phyloP scores from a whole-genome alignment of 2,888 invertebrate genomes.

The Tetrapedia diversipes region DNA sequence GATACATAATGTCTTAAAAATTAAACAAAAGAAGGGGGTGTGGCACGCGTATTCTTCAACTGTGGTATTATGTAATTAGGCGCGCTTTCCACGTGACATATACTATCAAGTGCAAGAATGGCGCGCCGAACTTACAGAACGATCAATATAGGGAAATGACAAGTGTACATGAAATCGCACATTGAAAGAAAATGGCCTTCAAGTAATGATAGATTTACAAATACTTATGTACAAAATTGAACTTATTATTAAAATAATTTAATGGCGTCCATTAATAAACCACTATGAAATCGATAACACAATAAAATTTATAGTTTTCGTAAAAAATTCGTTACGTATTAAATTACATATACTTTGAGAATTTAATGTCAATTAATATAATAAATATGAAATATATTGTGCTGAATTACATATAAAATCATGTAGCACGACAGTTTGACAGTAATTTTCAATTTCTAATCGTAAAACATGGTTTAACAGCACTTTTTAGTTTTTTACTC shows the following conservation, averaged over 20 bases:
- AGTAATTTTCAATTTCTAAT: conserved; percentile 18
- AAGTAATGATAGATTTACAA: conserved; percentile 24
- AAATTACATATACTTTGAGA: background rate
- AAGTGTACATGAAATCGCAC: conserved; percentile 49
- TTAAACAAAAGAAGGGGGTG: conserved; percentile 69
- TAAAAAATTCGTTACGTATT: conserved; percentile 28
- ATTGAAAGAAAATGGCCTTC: conserved; percentile 49
- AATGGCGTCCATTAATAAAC: conserved; percentile 64
- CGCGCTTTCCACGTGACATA: conserved; percentile 76
- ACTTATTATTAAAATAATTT: conserved; percentile 35
- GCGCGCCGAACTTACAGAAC: conserved; percentile 63
- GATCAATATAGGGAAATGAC: conserved; percentile 68
- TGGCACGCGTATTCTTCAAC: conserved; percentile 68
- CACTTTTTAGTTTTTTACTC: conserved; percentile 8
- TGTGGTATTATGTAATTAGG: conserved; percentile 73
- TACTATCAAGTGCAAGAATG: conserved; percentile 60
- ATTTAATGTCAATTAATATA: background rate
- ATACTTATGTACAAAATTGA: conserved; percentile 5
- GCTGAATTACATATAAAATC: background rate
- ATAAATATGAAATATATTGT: background rate
- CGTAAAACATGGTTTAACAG: conserved; percentile 41
- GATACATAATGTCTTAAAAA: conserved; percentile 1
- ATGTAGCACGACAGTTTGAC: conserved; percentile 4
- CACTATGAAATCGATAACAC: conserved; percentile 63
- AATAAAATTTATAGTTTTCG: conserved; percentile 12